phyloP scores from a whole-genome alignment of 2,113 vertebrate species.

The Sminthopsis crassicaudata region DNA sequence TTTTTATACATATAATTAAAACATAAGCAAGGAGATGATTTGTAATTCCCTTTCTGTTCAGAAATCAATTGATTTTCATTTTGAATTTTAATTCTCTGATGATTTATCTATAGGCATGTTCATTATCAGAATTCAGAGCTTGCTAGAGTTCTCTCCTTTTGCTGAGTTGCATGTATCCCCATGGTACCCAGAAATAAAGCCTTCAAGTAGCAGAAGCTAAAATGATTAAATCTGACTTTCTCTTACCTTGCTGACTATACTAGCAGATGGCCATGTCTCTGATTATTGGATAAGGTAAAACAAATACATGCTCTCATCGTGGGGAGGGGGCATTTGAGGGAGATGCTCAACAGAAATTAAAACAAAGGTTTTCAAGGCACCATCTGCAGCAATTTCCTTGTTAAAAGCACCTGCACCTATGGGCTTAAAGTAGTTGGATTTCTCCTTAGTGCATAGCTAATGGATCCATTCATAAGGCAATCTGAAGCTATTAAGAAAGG shows the following conservation, averaged over 20 bases:
- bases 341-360: constrained; percentile 37
- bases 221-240: constrained; percentile 65
- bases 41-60: constrained; percentile 21
- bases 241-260: constrained; percentile 69
- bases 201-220: constrained; percentile 60
- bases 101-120: constrained; percentile 20
- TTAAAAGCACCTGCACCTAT: background rate
- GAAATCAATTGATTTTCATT: constrained; percentile 31
- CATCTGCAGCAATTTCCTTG: background rate
- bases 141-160: constrained; percentile 65
- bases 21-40: background rate
- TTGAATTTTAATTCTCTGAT: constrained; percentile 5
- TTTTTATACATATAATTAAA: background rate
- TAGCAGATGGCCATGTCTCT: constrained; percentile 71
- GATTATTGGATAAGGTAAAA: constrained; percentile 48
- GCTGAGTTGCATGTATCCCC: constrained; percentile 61
- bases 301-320: constrained; percentile 51
- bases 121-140: constrained; percentile 44
- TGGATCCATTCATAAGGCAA: accelerated
- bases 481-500: background rate
- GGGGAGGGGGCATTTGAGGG: background rate
- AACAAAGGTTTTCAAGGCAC: background rate
- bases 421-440: background rate
- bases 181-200: constrained; percentile 63
- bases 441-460: background rate